Evolutionary conservation across 2,113 vertebrate genomes (phyloP).

Genomic region (Oncorhynchus mykiss): DNA sequence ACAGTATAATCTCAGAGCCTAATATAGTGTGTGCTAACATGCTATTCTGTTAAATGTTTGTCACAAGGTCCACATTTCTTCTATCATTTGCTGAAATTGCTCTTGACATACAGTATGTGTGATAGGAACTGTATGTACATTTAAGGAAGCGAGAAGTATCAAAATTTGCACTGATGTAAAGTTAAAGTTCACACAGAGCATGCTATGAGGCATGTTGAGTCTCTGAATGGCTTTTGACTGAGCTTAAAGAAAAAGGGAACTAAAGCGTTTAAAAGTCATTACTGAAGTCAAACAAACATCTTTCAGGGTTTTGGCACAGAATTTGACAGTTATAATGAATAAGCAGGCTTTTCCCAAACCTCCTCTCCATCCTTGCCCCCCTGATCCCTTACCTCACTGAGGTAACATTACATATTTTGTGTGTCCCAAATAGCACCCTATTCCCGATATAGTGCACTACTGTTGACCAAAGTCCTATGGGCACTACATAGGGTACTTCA

Average conservation of each 20-base stretch:
- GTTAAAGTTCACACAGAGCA: neutral
- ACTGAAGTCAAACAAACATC: conserved; percentile 3
- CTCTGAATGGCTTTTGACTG: conserved; percentile 3
- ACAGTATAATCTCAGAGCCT: neutral
- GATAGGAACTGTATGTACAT: neutral
- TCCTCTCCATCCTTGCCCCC: conserved; percentile 3
- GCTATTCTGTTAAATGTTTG: neutral
- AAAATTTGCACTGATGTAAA: neutral
- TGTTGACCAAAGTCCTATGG: too few species aligned
- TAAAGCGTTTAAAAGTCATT: neutral
- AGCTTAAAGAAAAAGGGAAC: neutral
- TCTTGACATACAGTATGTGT: neutral
- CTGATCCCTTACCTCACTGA: neutral
- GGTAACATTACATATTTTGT: conserved; percentile 29
- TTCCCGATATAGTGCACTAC: too few species aligned
- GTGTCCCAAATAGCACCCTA: too few species aligned
- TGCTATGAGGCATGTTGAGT: neutral
- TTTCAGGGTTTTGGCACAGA: neutral
- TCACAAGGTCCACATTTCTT: neutral
- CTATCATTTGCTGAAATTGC: neutral
- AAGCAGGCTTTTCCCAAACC: conserved; percentile 3
- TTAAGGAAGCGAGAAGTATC: neutral
- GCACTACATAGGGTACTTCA: too few species aligned
- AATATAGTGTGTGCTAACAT: too few species aligned
- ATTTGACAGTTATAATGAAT: conserved; percentile 21